Conservation (phyloP, 2,113 vertebrate genomes). For the Otus sunia region DNA sequence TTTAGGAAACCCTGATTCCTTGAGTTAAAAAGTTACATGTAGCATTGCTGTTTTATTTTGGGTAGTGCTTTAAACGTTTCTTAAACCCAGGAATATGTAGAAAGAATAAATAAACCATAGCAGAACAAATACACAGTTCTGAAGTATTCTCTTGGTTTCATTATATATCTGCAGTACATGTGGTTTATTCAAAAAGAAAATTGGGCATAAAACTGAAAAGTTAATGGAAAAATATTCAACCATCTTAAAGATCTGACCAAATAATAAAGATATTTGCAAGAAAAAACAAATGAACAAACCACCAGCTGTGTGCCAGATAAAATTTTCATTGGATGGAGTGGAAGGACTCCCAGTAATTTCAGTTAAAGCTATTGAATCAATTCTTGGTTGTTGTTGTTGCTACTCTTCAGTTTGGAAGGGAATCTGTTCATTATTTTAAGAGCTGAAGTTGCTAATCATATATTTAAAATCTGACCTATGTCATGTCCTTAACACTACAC, state of each 20-base stretch:
- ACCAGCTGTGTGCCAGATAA: neutral
- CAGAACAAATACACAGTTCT: slow-evolving; percentile 12
- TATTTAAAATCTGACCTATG: neutral
- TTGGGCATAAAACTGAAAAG: neutral
- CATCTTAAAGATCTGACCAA: neutral
- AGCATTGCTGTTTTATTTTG: neutral
- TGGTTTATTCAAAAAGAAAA: neutral
- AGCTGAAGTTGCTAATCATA: neutral
- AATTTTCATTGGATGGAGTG: neutral
- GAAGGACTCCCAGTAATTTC: neutral
- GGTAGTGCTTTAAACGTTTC: slow-evolving; percentile 5
- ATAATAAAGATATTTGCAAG: neutral
- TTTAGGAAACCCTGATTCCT: neutral
- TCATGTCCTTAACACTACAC: neutral
- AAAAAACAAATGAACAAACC: neutral
- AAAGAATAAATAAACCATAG: slow-evolving; percentile 25
- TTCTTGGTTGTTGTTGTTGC: too few species aligned
- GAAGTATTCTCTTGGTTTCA: neutral
- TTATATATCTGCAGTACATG: neutral
- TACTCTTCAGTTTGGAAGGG: neutral
- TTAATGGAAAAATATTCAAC: neutral
- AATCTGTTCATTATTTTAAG: neutral
- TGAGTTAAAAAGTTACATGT: neutral
- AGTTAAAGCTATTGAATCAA: neutral
- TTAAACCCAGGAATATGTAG: neutral